Conservation (phyloP, 2,797 vertebrate genomes). For the Pipistrellus pipistrellus region DNA sequence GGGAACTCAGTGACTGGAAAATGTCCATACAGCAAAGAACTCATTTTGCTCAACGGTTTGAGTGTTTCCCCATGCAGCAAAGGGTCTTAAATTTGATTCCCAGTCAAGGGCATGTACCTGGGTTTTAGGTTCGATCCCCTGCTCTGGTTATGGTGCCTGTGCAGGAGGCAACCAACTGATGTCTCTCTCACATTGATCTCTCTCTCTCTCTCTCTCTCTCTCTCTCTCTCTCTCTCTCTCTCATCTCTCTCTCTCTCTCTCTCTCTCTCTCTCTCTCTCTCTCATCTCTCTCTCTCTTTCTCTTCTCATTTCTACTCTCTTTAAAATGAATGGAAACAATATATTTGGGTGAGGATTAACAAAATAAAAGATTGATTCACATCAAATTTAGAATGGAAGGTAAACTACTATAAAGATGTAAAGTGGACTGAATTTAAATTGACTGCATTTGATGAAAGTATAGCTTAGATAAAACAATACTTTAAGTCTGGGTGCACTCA, state of each 20-base stretch:
- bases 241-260: background rate
- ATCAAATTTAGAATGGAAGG: constrained; percentile 46
- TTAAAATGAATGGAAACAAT: background rate
- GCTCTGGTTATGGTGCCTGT: too few species aligned
- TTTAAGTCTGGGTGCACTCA: background rate
- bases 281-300: too few species aligned
- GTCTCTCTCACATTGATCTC: background rate
- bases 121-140: background rate
- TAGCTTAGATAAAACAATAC: constrained; percentile 23
- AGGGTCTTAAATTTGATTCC: background rate
- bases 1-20: background rate
- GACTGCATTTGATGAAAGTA: background rate
- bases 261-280: too few species aligned
- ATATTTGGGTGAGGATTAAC: background rate
- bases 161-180: too few species aligned
- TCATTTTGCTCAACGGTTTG: background rate
- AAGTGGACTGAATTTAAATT: background rate
- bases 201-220: too few species aligned
- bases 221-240: too few species aligned
- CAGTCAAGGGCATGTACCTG: background rate
- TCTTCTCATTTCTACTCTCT: background rate
- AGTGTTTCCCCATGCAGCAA: background rate
- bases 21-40: constrained; percentile 33
- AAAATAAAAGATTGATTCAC: background rate
- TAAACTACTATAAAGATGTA: constrained; percentile 7